Conservation (phyloP, 2,797 vertebrate genomes). For the Trachurus trachurus region DNA sequence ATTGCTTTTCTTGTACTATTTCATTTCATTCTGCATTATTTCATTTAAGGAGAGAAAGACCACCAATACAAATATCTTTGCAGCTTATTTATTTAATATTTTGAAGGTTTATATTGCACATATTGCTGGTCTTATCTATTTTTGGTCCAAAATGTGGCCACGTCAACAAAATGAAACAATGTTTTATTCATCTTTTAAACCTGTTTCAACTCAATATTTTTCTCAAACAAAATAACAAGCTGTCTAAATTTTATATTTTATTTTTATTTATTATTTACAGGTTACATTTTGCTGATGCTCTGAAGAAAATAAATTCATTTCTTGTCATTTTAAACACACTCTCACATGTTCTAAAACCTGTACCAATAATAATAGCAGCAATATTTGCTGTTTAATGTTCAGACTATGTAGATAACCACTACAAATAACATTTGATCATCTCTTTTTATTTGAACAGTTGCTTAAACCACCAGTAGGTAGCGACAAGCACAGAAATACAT, state of each 20-base stretch:
- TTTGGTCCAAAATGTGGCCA: background rate
- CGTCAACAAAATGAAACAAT: background rate
- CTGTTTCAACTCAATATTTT: background rate
- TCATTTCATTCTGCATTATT: background rate
- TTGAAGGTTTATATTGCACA: background rate
- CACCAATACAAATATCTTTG: background rate
- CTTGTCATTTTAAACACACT: too few relatives aligned
- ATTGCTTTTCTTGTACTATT: background rate
- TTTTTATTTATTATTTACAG: too few relatives aligned
- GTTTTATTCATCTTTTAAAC: background rate
- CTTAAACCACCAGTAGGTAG: constrained; percentile 44
- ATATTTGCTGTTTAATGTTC: background rate
- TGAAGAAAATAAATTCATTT: too few relatives aligned
- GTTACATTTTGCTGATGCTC: background rate
- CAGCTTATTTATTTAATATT: background rate
- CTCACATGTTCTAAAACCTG: too few relatives aligned
- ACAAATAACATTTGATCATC: background rate
- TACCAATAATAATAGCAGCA: background rate
- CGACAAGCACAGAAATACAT: constrained; percentile 35
- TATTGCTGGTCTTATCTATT: background rate
- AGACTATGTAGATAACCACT: background rate
- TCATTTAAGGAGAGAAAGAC: background rate
- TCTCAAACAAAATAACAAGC: background rate
- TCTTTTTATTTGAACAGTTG: background rate
- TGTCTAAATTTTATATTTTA: background rate